Percentiles rank a stretch among this genome's conserved stretches.
Conservation (phyloP, 2,113 vertebrate species). For the Pelmatolapia mariae region DNA sequence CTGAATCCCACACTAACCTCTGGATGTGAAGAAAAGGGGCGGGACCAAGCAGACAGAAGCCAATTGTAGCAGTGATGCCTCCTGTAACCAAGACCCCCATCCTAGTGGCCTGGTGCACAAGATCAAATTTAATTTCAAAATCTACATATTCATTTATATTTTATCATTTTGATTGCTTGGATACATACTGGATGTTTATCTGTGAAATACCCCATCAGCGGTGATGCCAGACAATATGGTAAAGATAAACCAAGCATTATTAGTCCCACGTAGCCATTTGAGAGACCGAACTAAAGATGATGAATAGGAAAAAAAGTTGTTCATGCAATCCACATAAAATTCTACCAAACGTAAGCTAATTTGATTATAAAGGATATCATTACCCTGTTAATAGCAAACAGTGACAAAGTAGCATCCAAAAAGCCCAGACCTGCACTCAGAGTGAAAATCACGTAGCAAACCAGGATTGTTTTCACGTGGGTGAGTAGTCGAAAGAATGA, state of each 20-base stretch:
- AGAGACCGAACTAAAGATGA: constrained; percentile 77
- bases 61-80: constrained; percentile 67
- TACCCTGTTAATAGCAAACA: constrained; percentile 85
- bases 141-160: too few relatives aligned
- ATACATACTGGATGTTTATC: constrained; percentile 88
- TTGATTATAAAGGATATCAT: neutral
- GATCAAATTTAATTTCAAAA: too few relatives aligned
- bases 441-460: constrained; percentile 79
- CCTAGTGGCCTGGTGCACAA: constrained; percentile 62
- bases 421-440: constrained; percentile 84
- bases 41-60: constrained; percentile 85
- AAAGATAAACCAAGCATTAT: constrained; percentile 86
- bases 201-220: constrained; percentile 81
- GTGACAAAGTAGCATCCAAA: constrained; percentile 87
- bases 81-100: constrained; percentile 82
- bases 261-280: constrained; percentile 85
- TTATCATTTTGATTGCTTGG: neutral
- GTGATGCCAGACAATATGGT: constrained; percentile 83
- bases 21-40: constrained; percentile 80
- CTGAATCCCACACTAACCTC: constrained; percentile 65
- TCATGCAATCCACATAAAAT: fast-evolving
- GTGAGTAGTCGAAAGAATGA: constrained; percentile 82
- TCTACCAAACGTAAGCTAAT: fast-evolving
- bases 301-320: neutral
- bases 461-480: constrained; percentile 74